phyloP scores from a whole-genome alignment of 2,113 vertebrate genomes.

The Regulus satrapa region DNA sequence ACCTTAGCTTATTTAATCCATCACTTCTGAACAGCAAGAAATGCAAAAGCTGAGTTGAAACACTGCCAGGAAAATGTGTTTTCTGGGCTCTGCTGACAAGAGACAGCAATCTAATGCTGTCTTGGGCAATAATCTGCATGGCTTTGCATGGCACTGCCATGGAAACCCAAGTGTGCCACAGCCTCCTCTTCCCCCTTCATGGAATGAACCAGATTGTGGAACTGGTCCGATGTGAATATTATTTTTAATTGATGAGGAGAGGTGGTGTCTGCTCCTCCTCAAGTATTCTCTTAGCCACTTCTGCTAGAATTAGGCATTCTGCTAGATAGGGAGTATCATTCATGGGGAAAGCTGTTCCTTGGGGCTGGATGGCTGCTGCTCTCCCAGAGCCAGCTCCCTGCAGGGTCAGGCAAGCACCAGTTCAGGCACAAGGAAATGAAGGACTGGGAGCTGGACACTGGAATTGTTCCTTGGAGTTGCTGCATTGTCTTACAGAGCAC shows the following conservation, averaged over 20 bases:
- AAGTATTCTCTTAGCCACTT: not conserved
- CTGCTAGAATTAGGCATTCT: not conserved
- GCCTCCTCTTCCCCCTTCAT: not conserved
- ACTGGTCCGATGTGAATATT: not conserved
- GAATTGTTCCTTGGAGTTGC: not conserved
- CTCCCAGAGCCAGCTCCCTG: not conserved
- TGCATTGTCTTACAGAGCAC: fast-evolving
- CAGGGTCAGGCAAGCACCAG: not conserved
- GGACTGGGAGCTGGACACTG: not conserved
- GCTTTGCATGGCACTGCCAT: not conserved
- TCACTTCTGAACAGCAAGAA: not conserved
- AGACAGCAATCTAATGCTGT: not conserved
- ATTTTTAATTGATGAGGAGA: not conserved
- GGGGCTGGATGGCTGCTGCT: not conserved
- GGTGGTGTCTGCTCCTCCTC: not conserved
- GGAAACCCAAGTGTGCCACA: not conserved
- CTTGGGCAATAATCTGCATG: not conserved
- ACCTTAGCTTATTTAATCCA: not conserved
- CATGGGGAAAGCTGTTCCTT: not conserved
- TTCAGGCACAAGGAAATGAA: not conserved
- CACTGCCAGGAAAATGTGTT: not conserved
- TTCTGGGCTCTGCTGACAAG: not conserved
- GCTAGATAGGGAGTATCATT: not conserved
- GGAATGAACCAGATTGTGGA: not conserved
- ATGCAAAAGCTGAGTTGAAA: not conserved